Evolutionary conservation across 2,797 vertebrate genomes (phyloP), one percentile per base, ranked within the genome.

Genomic region (Forpus xanthops): DNA sequence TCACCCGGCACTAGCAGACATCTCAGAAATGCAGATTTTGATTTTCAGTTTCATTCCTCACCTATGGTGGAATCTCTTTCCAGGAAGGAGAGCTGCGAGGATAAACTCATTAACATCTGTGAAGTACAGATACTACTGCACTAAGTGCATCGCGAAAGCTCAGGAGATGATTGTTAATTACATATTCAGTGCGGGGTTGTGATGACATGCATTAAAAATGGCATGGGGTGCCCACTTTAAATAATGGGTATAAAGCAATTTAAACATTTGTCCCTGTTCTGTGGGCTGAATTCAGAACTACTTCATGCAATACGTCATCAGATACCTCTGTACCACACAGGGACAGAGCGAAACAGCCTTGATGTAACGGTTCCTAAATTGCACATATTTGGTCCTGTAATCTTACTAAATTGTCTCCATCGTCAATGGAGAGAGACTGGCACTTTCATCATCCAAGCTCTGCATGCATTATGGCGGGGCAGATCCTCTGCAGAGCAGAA

Each of bases 21-120:
- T 44, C 82, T 85, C 61, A 3, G 2, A 85, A 85, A 89, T 16
- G 61, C 75, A 83, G 75, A 78, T 47, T 31, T 62, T 39, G 9
- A 27, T 81, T 68, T 91, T 19, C 55, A 33, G 2, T 41, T 79
- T 85, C 71, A 55, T 85, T 55, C 71, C 60, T 77, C 67, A 72
- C 41, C 89, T 39, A 31, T 18, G 24, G 87, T 2, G 8, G 84
- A 55, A 53, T 41, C 87, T 73, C 41, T 42, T 81, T 31, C 50
- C 66, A 62, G 50, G 73, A 75, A 94, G 67, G 33, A 25, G 62
- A 87, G 66, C 83, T 75, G 73, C 12, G 79, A 93, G 71, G 67
- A 84, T 84, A 85, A 96, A 91, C 70, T 84, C 76, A 33, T 75
- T 73, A 86, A 75, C 61, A 90, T 82, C 88, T 93, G 93, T 80